A percentile compares a stretch with the other conserved stretches of the same genome.
phyloP scores from a whole-genome alignment of 2,888 invertebrate genomes.

The Isoperla grammatica region DNA sequence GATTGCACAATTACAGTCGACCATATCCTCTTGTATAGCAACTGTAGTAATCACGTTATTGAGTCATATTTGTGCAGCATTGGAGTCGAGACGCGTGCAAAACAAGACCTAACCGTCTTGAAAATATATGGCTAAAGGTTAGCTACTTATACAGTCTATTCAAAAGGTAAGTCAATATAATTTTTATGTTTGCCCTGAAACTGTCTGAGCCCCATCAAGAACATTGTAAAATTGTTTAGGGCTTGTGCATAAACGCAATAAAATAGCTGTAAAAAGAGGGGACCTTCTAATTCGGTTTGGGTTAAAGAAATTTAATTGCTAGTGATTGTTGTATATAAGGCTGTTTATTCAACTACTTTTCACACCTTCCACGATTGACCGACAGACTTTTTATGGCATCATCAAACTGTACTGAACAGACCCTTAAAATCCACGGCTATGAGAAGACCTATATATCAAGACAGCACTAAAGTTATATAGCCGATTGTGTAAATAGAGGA shows the following conservation, averaged over 20 bases:
- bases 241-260: neutral
- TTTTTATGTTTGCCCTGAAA: neutral
- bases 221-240: neutral
- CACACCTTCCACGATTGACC: slow-evolving; percentile 10
- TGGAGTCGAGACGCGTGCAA: too few species aligned
- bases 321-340: neutral
- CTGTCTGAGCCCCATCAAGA: neutral
- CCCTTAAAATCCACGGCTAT: slow-evolving; percentile 7
- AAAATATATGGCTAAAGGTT: too few species aligned
- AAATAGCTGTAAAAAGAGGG: neutral
- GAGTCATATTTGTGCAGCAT: too few species aligned
- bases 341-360: slow-evolving; percentile 6
- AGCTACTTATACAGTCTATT: neutral
- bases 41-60: too few species aligned
- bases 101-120: too few species aligned
- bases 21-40: too few species aligned
- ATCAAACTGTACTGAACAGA: slow-evolving; percentile 17
- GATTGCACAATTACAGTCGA: too few species aligned
- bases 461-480: slow-evolving; percentile 8
- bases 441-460: slow-evolving; percentile 10
- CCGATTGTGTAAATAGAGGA: slow-evolving; percentile 6
- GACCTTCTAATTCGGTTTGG: slow-evolving; percentile 1
- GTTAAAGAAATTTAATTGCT: neutral
- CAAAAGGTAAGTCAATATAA: neutral
- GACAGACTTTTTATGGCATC: slow-evolving; percentile 21